Percentiles rank a stretch among this genome's conserved stretches.
Evolutionary conservation across 2,888 invertebrate species (phyloP).

Genomic region (Campoplex capitator): DNA sequence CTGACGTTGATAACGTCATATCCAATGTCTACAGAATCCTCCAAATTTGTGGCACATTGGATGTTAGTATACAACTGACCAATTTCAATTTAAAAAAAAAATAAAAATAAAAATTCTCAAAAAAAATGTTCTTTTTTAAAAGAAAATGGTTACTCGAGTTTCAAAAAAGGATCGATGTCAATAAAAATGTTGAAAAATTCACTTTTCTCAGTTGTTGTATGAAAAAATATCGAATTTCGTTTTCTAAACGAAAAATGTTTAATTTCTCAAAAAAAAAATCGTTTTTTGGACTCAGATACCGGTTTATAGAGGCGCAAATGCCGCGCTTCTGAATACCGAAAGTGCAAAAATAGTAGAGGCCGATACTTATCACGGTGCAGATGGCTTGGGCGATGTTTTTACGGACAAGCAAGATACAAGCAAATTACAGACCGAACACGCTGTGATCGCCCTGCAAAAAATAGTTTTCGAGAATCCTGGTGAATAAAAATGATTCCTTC

Average conservation of each 20-base stretch:
- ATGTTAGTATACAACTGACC: constrained; percentile 86
- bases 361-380: constrained; percentile 87
- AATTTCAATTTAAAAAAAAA: not conserved
- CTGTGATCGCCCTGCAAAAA: constrained; percentile 87
- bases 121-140: not conserved
- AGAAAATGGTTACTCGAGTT: too few species aligned
- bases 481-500: constrained; percentile 72
- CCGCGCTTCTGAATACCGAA: constrained; percentile 83
- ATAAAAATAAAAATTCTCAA: not conserved
- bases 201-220: too few species aligned
- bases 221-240: too few species aligned
- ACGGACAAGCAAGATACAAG: constrained; percentile 84
- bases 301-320: constrained; percentile 88
- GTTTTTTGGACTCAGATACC: constrained; percentile 87
- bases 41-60: constrained; percentile 86
- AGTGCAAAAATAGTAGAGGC: constrained; percentile 79
- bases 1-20: constrained; percentile 88
- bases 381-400: constrained; percentile 90
- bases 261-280: not conserved
- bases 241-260: not conserved
- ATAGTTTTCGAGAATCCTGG: constrained; percentile 87
- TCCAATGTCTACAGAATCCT: constrained; percentile 90
- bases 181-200: too few species aligned
- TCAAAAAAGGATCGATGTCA: too few species aligned
- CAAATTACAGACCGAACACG: constrained; percentile 86